Percentiles rank a stretch among this genome's conserved stretches.
phyloP scores from a whole-genome alignment of 2,797 vertebrate genomes.

The Tapirus indicus region DNA sequence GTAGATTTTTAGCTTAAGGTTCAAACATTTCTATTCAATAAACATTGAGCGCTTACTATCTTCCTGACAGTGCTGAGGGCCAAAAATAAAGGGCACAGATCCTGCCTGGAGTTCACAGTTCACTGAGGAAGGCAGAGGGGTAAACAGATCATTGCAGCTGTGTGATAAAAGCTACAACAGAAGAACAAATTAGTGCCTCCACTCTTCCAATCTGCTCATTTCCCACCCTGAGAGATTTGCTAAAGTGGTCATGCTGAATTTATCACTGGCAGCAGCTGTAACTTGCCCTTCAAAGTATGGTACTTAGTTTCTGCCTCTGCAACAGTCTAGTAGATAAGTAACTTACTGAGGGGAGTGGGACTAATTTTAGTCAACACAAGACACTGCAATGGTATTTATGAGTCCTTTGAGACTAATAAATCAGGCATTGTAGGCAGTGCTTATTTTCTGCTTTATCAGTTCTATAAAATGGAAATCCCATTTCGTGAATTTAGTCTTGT shows the following conservation, averaged over 20 bases:
- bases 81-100: constrained; percentile 66
- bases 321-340: constrained; percentile 8
- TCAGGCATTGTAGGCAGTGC: constrained; percentile 5
- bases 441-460: constrained; percentile 50
- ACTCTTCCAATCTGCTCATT: not conserved
- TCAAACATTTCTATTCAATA: constrained; percentile 45
- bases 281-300: not conserved
- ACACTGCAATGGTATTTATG: not conserved
- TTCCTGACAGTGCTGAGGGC: not conserved
- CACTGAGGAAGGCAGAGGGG: constrained; percentile 8
- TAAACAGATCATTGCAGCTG: constrained; percentile 42
- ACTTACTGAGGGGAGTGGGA: not conserved
- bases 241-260: not conserved
- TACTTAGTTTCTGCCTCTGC: constrained; percentile 11
- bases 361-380: constrained; percentile 16
- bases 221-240: constrained; percentile 23
- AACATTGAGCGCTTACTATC: not conserved
- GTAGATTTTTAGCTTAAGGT: constrained; percentile 34
- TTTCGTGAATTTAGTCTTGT: constrained; percentile 37
- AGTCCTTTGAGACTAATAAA: not conserved
- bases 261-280: not conserved
- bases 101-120: constrained; percentile 55
- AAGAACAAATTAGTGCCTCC: constrained; percentile 29
- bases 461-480: constrained; percentile 24
- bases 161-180: constrained; percentile 19